phyloP scores from a whole-genome alignment of 2,113 vertebrate genomes.

The Hypanus sabinus region DNA sequence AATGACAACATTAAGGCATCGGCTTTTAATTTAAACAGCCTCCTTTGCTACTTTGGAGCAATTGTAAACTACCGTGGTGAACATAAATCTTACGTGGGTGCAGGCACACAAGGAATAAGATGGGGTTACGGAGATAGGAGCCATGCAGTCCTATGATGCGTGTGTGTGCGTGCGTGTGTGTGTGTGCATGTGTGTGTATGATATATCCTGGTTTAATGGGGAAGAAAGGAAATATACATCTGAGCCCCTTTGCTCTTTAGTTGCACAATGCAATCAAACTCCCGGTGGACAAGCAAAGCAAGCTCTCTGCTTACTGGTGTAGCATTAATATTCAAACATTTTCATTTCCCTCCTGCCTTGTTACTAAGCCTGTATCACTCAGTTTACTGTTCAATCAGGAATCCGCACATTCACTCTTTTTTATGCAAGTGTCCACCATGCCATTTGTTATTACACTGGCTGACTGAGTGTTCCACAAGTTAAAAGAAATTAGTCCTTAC shows the following conservation, averaged over 20 bases:
- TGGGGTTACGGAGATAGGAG: neutral
- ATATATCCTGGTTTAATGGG: constrained; percentile 23
- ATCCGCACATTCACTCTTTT: neutral
- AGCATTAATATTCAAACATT: constrained; percentile 34
- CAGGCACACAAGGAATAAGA: neutral
- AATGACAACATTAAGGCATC: neutral
- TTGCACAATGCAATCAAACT: constrained; percentile 23
- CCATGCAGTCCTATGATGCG: neutral
- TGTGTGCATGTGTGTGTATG: neutral
- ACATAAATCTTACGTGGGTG: neutral
- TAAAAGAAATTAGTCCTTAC: constrained; percentile 13
- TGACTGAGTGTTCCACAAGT: neutral
- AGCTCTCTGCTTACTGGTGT: constrained; percentile 23
- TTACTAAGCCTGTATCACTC: constrained; percentile 13
- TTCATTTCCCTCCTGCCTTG: constrained; percentile 27
- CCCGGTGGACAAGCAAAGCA: neutral
- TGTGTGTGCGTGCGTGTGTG: neutral
- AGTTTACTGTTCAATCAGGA: constrained; percentile 30
- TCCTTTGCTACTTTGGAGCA: neutral
- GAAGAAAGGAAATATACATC: constrained; percentile 28
- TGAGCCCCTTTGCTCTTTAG: constrained; percentile 25
- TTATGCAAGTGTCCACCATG: neutral
- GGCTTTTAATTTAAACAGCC: neutral
- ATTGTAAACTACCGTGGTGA: neutral
- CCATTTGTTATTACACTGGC: neutral